Percentiles rank a stretch among this genome's conserved stretches.
Conservation (phyloP, 1,140 invertebrate species). For the Brachionus koreanus region DNA sequence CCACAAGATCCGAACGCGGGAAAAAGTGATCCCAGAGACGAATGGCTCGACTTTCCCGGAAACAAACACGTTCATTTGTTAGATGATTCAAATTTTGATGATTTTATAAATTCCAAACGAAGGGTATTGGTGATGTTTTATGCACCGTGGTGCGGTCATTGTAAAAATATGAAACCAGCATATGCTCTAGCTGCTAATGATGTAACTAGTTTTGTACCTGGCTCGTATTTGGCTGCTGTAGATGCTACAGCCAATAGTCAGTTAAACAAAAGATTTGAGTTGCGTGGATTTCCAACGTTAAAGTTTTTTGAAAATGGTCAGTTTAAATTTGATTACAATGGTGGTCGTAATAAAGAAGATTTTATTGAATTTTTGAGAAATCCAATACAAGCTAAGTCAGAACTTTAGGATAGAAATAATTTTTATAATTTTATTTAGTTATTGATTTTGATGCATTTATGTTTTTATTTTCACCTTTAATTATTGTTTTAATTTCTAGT, state of each 20-base stretch:
- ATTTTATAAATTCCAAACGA: neutral
- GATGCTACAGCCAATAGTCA: constrained; percentile 73
- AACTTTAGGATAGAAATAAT: constrained; percentile 12
- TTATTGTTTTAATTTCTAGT: too few species aligned
- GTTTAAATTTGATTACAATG: constrained; percentile 36
- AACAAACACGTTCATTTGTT: neutral
- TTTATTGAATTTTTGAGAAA: constrained; percentile 35
- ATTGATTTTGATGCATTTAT: neutral
- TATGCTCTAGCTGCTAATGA: constrained; percentile 55
- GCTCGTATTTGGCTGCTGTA: constrained; percentile 70
- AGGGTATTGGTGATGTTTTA: constrained; percentile 52
- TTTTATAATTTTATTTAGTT: neutral
- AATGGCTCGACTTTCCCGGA: neutral
- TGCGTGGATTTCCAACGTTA: constrained; percentile 79
- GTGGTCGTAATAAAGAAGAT: constrained; percentile 9
- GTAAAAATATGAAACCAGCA: constrained; percentile 60
- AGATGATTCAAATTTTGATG: constrained; percentile 19
- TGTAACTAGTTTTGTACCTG: constrained; percentile 48
- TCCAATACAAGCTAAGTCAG: neutral
- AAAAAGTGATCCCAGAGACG: constrained; percentile 56
- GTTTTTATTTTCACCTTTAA: neutral
- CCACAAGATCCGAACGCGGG: constrained; percentile 22
- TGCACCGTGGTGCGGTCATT: constrained; percentile 54
- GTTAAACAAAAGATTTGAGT: constrained; percentile 67
- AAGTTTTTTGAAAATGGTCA: constrained; percentile 80